Evolutionary conservation across 2,888 invertebrate genomes (phyloP).

Genomic region (Macrosoma leucophasiata): DNA sequence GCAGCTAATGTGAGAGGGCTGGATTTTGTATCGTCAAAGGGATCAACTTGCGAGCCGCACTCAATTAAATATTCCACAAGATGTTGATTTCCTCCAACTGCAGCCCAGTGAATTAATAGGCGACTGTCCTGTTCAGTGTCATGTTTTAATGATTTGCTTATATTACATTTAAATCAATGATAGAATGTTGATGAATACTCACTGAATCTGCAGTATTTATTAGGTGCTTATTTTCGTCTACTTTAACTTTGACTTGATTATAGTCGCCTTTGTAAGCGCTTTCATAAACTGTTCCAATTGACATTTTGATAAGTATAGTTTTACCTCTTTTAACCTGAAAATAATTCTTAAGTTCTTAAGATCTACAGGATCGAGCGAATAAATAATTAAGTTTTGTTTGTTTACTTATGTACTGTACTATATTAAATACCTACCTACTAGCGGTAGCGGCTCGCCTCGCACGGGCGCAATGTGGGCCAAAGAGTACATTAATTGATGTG

Average conservation of each 20-base stretch:
- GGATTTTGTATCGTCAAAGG: slow-evolving; percentile 83
- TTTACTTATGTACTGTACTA: no score
- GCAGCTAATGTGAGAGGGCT: slow-evolving; percentile 88
- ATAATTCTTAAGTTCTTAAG: no score
- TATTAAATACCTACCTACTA: no score
- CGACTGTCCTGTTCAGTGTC: slow-evolving; percentile 83
- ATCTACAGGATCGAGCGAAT: no score
- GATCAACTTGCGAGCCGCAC: slow-evolving; percentile 79
- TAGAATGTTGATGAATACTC: slow-evolving; percentile 21
- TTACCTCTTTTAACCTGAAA: no score
- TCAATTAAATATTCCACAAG: slow-evolving; percentile 82
- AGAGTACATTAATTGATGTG: no score
- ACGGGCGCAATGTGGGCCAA: no score
- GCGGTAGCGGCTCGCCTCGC: no score
- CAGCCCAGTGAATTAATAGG: slow-evolving; percentile 86
- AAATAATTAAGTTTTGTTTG: no score
- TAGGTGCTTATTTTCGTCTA: slow-evolving; percentile 68
- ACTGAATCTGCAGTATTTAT: slow-evolving; percentile 48
- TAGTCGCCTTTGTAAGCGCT: slow-evolving; percentile 84
- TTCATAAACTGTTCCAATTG: slow-evolving; percentile 74
- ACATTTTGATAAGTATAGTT: no score
- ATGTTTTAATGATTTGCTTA: background rate
- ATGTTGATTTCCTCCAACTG: slow-evolving; percentile 84
- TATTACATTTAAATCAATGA: slow-evolving; percentile 1
- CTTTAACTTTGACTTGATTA: slow-evolving; percentile 77